Base-by-base conservation (phyloP, 2,113 vertebrate genomes). In the Oceanodroma tethys region DNA sequence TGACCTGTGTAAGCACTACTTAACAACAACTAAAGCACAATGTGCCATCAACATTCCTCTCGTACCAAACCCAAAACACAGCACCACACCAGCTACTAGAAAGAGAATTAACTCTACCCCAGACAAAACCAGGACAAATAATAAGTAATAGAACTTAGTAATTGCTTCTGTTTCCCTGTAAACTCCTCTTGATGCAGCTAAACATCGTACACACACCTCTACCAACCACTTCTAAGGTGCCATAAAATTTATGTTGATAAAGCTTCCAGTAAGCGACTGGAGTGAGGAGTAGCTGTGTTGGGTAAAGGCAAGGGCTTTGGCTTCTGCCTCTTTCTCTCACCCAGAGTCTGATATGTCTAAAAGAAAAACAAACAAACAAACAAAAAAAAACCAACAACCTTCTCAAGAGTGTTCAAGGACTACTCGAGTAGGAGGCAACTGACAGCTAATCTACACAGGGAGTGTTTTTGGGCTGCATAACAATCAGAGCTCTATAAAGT, bases 371-470 rank as follows among this genome's bases (percentile, higher is more conserved):
- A 2, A 7, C 11, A 36, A 36, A 40, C 40, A 40, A 40, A 40
- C 40, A 40, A 40, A 43, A 43, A 25, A 10, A 3, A 6, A 12
- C 6, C 8, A 2, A 7, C 11, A 36, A 36, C 1, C 3, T n/a
- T 4, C 16, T 62, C 4, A 0, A 59, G 16, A 14, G 10, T 26
- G 25, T 60, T 25, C 10, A 55, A 42, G 63, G 13, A 19, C 58
- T 58, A 3, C 17, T 63, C 7, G 83, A 25, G 22, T 6, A 62
- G 48, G 27, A 40, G 36, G 23, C 25, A 73, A 3, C 55, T 55
- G 58, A 59, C 23, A 23, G 75, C 13, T 52, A 9, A 11, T 87
- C 34, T 89, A 19, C 22, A 9, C 29, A 45, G 32, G 34, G 43
- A 34, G 4, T 45, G 9, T 32, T 52, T 66, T 53, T 13, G 8